Percentiles rank a stretch among this genome's conserved stretches.
These are phyloP conservation scores for Bufo gargarizans DNA, from an alignment of 2,113 vertebrate species.

Conservation along the genomic window DNA sequence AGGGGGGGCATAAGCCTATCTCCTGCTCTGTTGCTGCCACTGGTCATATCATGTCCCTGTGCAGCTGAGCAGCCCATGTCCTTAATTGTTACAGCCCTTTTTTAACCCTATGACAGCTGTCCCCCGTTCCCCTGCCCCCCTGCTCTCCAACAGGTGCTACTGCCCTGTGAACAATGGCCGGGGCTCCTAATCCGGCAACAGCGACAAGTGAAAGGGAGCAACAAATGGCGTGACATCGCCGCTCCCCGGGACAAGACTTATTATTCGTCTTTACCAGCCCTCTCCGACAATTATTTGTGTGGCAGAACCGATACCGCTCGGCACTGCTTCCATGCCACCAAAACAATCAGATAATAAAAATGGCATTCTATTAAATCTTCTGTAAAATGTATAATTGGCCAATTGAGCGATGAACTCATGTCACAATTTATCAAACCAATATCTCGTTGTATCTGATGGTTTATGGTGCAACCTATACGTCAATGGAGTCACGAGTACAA, in stretches of 20 bases:
- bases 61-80: conserved; percentile 58
- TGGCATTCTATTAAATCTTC: too few species aligned
- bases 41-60: conserved; percentile 38
- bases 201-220: conserved; percentile 90
- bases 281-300: too few species aligned
- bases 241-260: conserved; percentile 62
- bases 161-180: conserved; percentile 82
- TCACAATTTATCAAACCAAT: too few species aligned
- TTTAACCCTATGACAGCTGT: conserved; percentile 76
- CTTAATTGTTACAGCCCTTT: conserved; percentile 55
- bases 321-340: too few species aligned
- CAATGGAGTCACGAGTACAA: too few species aligned
- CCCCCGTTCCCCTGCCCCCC: conserved; percentile 64
- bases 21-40: not conserved
- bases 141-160: conserved; percentile 89
- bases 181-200: conserved; percentile 89
- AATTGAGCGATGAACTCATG: too few species aligned
- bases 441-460: too few species aligned
- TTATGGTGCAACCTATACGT: too few species aligned
- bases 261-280: too few species aligned
- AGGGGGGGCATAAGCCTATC: not conserved
- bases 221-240: conserved; percentile 82
- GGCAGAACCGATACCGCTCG: too few species aligned
- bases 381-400: too few species aligned
- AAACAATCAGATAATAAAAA: too few species aligned